Conservation (phyloP, 2,888 invertebrate species). For the Drosophila gaucha region DNA sequence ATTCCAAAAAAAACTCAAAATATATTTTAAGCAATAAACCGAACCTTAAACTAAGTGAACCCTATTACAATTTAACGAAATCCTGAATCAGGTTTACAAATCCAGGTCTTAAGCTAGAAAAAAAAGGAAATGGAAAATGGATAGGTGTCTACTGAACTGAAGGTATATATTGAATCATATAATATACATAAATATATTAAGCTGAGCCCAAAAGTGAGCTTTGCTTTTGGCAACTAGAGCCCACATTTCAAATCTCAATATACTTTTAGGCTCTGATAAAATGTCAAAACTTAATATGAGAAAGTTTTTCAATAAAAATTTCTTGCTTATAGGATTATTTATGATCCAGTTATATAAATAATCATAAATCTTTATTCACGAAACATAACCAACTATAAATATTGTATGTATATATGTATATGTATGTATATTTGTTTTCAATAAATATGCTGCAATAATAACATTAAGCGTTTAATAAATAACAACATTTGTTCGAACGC, state of each 20-base stretch:
- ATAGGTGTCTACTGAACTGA: too few species aligned
- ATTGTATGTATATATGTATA: slow-evolving; percentile 11
- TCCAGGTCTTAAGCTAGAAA: too few species aligned
- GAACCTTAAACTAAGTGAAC: too few species aligned
- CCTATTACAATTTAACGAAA: too few species aligned
- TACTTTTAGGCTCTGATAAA: slow-evolving; percentile 43
- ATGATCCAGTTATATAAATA: slow-evolving; percentile 27
- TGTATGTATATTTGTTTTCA: slow-evolving; percentile 33
- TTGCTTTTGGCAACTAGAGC: not conserved
- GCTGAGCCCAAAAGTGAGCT: slow-evolving; percentile 43
- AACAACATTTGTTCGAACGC: slow-evolving; percentile 43
- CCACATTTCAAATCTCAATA: not conserved
- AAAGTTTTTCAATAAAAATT: not conserved
- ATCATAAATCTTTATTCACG: slow-evolving; percentile 44
- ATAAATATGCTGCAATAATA: slow-evolving; percentile 59
- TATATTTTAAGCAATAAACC: too few species aligned
- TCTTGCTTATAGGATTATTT: not conserved
- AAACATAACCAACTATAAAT: slow-evolving; percentile 39
- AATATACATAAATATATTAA: too few species aligned
- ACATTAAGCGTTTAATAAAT: slow-evolving; percentile 53
- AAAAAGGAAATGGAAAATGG: too few species aligned
- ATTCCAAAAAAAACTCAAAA: too few species aligned
- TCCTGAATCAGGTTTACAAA: too few species aligned
- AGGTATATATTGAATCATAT: too few species aligned
- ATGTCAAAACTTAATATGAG: not conserved